Conservation (phyloP, 35 echinoderm and acorn worm genomes). For the Lytechinus variegatus region DNA sequence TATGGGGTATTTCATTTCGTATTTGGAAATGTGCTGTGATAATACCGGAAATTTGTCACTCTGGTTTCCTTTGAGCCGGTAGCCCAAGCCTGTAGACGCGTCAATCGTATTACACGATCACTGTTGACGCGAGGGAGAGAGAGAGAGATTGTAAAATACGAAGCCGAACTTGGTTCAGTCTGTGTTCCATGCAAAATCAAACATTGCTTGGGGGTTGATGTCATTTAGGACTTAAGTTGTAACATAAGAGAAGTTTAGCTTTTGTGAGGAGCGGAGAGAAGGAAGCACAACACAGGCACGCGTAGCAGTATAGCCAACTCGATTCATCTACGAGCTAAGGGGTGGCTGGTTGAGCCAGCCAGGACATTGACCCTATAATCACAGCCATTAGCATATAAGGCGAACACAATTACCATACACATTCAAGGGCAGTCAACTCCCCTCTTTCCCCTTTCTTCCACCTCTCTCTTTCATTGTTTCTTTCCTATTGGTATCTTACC, state of each 20-base stretch:
- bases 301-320: conserved; percentile 1
- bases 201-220: conserved; percentile 32
- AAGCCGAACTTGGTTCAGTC: not conserved
- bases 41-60: conserved; percentile 12
- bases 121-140: not conserved
- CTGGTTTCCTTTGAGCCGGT: conserved; percentile 6
- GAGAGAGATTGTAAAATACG: not conserved
- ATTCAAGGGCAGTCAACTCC: conserved; percentile 42
- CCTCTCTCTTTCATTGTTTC: not conserved
- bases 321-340: not conserved
- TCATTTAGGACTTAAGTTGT: conserved; percentile 37
- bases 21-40: not conserved
- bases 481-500: not conserved
- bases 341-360: not conserved
- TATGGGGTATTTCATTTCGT: conserved; percentile 11
- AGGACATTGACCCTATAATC: conserved; percentile 34
- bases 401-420: conserved; percentile 39
- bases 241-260: conserved; percentile 37
- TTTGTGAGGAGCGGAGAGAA: conserved; percentile 29
- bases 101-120: conserved; percentile 18
- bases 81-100: not conserved
- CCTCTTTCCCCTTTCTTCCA: not conserved
- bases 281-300: conserved; percentile 35
- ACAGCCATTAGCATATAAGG: conserved; percentile 39
- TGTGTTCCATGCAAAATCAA: conserved; percentile 41